Evolutionary conservation across 2,113 vertebrate genomes (phyloP), one percentile per base, ranked within the genome.

Genomic region (Gymnarchus niloticus): DNA sequence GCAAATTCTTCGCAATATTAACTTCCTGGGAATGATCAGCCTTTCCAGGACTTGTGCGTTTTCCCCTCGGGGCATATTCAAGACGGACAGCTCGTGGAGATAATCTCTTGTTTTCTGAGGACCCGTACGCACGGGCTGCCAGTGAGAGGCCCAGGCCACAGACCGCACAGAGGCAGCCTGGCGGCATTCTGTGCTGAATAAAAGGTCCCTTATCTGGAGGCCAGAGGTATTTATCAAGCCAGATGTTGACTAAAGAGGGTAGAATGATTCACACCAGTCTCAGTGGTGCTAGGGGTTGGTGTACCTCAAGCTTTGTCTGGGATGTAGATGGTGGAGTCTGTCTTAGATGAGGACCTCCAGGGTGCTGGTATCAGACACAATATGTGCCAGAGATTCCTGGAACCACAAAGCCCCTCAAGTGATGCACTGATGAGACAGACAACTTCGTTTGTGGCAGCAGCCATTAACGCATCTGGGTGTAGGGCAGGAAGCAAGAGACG

Each of bases 181-280:
- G 33, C 10, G 76, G 76, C 44, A 44, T 7, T 48, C 37, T 48
- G 23, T 78, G 44, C 76, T 3, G 9, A 78, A 78, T 78, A 7
- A n/a, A 48, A 48, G 76, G 37, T 37, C 44, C 21, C 19, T 3
- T 78, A 48, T 78, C 41, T 78, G 23, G 44, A n/a, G 23, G 8
- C 76, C 76, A 7, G 44, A 10, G 17, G 76, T 78, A 41, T 48
- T 78, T 78, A 46, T 78, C 44, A 19, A 78, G 44, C 19, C 76
- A 78, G 76, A 78, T 48, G 76, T 78, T 78, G 46, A 41, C 41
- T 41, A 78, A 48, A 78, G 76, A 48, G 76, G 76, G 44, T 44
- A 21, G 76, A 48, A n/a, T 44, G 76, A 44, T 44, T 78, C 44
- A 46, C 76, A 48, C 44, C 44, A 48, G 23, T n/a, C 23, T 6